phyloP scores from a whole-genome alignment of 2,888 invertebrate genomes.

The Ischnura elegans region DNA sequence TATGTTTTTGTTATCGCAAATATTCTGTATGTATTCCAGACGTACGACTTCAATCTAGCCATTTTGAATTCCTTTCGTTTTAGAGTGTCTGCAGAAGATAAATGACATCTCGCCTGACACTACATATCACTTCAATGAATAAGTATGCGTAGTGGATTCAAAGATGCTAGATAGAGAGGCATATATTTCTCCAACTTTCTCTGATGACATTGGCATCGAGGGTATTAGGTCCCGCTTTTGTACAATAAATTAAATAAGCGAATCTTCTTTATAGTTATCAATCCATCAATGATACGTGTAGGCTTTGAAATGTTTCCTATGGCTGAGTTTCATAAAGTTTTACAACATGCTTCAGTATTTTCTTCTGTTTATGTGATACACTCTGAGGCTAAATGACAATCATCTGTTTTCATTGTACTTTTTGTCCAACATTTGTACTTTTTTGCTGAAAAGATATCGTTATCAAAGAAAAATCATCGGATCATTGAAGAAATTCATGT shows the following conservation, averaged over 20 bases:
- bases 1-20: conserved; percentile 41
- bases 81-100: conserved; percentile 3
- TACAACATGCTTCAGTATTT: too few species aligned
- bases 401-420: too few species aligned
- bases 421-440: too few species aligned
- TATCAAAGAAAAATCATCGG: too few species aligned
- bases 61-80: neutral
- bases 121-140: neutral
- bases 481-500: too few species aligned
- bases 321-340: too few species aligned
- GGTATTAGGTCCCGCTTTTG: neutral
- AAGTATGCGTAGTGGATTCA: neutral
- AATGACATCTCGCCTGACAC: neutral
- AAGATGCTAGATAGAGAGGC: neutral
- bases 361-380: too few species aligned
- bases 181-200: neutral
- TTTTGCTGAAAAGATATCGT: too few species aligned
- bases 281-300: too few species aligned
- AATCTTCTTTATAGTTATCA: neutral
- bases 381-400: too few species aligned
- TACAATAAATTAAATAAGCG: neutral
- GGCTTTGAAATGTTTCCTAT: too few species aligned
- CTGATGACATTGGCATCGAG: neutral
- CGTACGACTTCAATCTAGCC: neutral
- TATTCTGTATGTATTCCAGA: conserved; percentile 14